A percentile compares a stretch with the other conserved stretches of the same genome.
Conservation (phyloP, 2,113 vertebrate genomes). For the Nycticebus coucang region DNA sequence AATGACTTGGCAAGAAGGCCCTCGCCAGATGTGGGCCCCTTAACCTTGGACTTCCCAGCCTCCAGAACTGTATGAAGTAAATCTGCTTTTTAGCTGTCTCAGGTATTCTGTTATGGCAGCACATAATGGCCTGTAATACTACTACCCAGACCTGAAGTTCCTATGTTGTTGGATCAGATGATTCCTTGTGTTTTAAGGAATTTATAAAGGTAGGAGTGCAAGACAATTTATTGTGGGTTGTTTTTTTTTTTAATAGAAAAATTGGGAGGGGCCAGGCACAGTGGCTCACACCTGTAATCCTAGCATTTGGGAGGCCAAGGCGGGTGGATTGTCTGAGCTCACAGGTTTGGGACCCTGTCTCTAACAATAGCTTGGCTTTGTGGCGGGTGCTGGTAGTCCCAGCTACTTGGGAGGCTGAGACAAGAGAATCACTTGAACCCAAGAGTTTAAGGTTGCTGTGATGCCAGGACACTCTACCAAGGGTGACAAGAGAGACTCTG, state of each 20-base stretch:
- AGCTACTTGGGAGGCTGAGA: too few species aligned
- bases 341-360: too few species aligned
- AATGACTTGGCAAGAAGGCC: neutral
- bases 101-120: neutral
- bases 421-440: too few species aligned
- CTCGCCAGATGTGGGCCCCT: neutral
- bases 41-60: neutral
- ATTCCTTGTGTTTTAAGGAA: slow-evolving; percentile 32
- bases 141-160: neutral
- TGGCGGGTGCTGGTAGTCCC: too few species aligned
- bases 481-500: too few species aligned
- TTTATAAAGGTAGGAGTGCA: neutral
- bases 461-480: too few species aligned
- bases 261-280: neutral
- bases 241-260: slow-evolving; percentile 32
- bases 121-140: neutral
- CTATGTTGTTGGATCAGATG: neutral
- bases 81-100: neutral
- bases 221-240: neutral
- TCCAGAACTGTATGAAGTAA: neutral
- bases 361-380: too few species aligned
- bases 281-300: too few species aligned
- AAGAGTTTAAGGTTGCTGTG: too few species aligned
- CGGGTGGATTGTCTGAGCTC: too few species aligned
- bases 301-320: too few species aligned